Conservation (phyloP, 2,797 vertebrate genomes). For the Tragelaphus eurycerus region DNA sequence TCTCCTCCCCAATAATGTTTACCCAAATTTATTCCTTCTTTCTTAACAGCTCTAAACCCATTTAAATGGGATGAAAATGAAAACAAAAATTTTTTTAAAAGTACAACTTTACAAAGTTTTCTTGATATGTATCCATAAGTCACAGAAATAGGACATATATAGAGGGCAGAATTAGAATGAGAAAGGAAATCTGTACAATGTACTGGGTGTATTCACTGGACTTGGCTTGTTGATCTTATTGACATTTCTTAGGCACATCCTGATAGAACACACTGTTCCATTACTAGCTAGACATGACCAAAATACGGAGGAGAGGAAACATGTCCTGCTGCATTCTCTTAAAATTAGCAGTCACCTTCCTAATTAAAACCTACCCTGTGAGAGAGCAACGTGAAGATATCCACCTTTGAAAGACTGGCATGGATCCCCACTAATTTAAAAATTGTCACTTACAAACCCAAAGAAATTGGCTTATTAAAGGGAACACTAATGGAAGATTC, state of each 20-base stretch:
- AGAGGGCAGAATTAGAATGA: neutral
- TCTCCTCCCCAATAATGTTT: neutral
- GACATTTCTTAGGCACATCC: neutral
- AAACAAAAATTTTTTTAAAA: neutral
- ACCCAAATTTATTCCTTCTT: constrained; percentile 27
- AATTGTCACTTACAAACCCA: constrained; percentile 51
- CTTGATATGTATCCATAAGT: neutral
- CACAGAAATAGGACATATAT: neutral
- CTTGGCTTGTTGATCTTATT: neutral
- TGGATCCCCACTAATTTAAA: constrained; percentile 63
- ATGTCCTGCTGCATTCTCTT: neutral
- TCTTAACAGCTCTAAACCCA: neutral
- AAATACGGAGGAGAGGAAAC: neutral
- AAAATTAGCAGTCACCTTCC: constrained; percentile 61
- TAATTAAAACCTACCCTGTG: constrained; percentile 66
- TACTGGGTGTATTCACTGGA: neutral
- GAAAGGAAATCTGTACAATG: neutral
- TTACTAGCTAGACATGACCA: constrained; percentile 4
- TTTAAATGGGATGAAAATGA: neutral
- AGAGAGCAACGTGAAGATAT: constrained; percentile 33
- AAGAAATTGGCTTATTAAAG: constrained; percentile 58
- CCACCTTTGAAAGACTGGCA: constrained; percentile 49
- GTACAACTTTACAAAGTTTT: neutral
- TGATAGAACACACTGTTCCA: neutral
- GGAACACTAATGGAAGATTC: constrained; percentile 41